phyloP scores from a whole-genome alignment of 2,888 invertebrate genomes.

The Aplocera efformata region DNA sequence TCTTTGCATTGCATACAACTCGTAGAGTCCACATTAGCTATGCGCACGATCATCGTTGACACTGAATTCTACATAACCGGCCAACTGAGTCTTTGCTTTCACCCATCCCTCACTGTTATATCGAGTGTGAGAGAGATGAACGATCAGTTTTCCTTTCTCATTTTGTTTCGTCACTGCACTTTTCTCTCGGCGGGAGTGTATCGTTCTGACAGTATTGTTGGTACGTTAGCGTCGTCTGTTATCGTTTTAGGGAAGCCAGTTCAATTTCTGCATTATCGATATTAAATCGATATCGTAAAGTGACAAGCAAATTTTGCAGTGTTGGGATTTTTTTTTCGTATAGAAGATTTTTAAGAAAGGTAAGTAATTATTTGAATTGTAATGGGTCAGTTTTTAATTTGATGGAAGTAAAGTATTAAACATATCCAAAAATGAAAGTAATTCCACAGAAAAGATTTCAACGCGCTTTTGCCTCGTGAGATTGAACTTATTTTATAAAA shows the following conservation, averaged over 20 bases:
- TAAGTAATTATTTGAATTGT: slow-evolving; percentile 21
- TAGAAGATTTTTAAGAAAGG: slow-evolving; percentile 40
- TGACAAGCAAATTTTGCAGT: slow-evolving; percentile 34
- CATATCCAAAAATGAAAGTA: neutral
- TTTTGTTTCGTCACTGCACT: slow-evolving; percentile 62
- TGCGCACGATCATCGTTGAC: slow-evolving; percentile 51
- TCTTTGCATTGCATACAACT: slow-evolving; percentile 30
- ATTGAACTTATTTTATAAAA: no score
- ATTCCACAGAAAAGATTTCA: slow-evolving; percentile 48
- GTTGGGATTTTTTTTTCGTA: slow-evolving; percentile 25
- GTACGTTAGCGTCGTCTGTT: slow-evolving; percentile 58
- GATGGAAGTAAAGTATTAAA: no score
- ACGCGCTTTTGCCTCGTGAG: slow-evolving; percentile 47
- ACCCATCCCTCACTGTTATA: slow-evolving; percentile 49
- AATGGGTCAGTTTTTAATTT: no score
- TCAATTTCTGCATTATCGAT: slow-evolving; percentile 47
- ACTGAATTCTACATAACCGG: slow-evolving; percentile 72
- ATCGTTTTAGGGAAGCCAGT: slow-evolving; percentile 56
- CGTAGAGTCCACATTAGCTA: slow-evolving; percentile 29
- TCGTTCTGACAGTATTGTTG: slow-evolving; percentile 66
- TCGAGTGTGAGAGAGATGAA: slow-evolving; percentile 52
- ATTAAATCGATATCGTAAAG: slow-evolving; percentile 46
- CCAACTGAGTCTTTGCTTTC: slow-evolving; percentile 62
- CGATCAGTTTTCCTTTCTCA: slow-evolving; percentile 71
- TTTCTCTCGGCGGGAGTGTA: slow-evolving; percentile 63